phyloP scores from a whole-genome alignment of 2,888 invertebrate genomes.

The Sphinx pinastri region DNA sequence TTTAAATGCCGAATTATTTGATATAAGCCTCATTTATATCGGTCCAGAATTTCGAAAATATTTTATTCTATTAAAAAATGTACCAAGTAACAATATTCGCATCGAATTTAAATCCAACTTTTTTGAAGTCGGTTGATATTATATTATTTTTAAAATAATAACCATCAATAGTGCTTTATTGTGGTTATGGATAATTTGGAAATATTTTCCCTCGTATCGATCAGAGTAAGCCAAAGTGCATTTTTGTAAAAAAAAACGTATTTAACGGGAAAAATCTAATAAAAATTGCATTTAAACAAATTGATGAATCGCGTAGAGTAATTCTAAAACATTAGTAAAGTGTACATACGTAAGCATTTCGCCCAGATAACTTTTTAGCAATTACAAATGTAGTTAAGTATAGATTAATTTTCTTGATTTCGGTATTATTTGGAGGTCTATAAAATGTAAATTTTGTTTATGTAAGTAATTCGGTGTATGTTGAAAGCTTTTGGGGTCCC shows the following conservation, averaged over 20 bases:
- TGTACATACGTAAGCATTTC: constrained; percentile 62
- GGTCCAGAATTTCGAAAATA: background rate
- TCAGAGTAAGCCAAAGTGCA: constrained; percentile 18
- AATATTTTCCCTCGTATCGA: constrained; percentile 8
- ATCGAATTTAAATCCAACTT: background rate
- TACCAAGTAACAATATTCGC: background rate
- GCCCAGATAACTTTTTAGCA: constrained; percentile 31
- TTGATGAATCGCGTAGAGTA: constrained; percentile 73
- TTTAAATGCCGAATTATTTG: constrained; percentile 12
- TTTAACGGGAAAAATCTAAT: constrained; percentile 32
- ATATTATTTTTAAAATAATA: background rate
- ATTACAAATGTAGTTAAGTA: constrained; percentile 38
- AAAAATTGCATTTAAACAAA: constrained; percentile 48
- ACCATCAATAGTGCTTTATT: constrained; percentile 27
- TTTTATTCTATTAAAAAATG: background rate
- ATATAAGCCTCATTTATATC: background rate
- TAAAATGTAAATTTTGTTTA: background rate
- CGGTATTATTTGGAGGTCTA: background rate
- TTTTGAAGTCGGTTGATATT: constrained; percentile 2
- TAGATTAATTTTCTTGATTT: constrained; percentile 22
- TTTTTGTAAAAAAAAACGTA: constrained; percentile 16
- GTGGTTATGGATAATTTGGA: constrained; percentile 21
- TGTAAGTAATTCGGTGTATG: too few species aligned
- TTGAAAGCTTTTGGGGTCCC: too few species aligned
- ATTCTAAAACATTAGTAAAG: constrained; percentile 79